phyloP scores from a whole-genome alignment of 1,140 invertebrate genomes.

The Neoseiulus cucumeris region DNA sequence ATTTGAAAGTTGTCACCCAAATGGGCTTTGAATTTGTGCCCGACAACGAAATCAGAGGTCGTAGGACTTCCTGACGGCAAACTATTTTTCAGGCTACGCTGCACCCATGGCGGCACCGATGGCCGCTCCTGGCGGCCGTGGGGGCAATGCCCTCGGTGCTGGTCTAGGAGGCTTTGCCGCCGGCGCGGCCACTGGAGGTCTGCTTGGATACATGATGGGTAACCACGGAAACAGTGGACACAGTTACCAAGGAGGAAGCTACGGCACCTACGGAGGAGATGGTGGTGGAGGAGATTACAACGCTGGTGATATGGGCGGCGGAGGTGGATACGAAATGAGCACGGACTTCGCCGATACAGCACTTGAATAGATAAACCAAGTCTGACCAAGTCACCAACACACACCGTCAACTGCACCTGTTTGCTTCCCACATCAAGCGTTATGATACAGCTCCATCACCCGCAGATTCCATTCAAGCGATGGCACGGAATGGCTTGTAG shows the following conservation, averaged over 20 bases:
- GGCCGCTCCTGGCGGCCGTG: not conserved
- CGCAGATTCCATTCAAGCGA: no score
- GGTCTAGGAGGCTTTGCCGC: not conserved
- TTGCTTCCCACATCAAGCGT: no score
- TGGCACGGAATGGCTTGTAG: no score
- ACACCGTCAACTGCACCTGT: no score
- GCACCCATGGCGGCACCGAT: not conserved
- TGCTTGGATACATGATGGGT: slow-evolving; percentile 7
- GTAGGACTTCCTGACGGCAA: no score
- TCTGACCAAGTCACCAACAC: no score
- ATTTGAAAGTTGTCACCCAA: no score
- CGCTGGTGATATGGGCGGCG: not conserved
- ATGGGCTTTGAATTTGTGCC: no score
- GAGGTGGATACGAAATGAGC: slow-evolving; percentile 8
- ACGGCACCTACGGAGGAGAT: not conserved
- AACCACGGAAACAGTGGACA: not conserved
- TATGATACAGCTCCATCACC: no score
- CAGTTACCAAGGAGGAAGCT: not conserved
- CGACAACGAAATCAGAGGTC: no score
- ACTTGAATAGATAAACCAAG: not conserved
- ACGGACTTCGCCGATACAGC: not conserved
- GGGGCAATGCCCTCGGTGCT: not conserved
- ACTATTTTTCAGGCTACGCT: not conserved
- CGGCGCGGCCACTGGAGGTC: not conserved
- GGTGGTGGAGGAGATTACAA: not conserved